Conservation (phyloP, 2,888 invertebrate genomes). For the Pherbina coryleti region DNA sequence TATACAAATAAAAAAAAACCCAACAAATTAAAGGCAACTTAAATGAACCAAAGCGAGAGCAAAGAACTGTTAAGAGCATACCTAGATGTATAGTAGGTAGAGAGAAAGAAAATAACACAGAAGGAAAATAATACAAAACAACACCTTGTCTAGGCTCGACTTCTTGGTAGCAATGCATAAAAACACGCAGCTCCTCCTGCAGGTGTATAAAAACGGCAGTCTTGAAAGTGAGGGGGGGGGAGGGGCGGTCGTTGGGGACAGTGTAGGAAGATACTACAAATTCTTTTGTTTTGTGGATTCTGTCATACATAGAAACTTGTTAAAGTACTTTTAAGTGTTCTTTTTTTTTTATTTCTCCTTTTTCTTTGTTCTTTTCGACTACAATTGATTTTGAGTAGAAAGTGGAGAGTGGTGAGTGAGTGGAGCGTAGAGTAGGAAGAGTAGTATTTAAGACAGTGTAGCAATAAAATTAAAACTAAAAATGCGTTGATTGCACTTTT, state of each 20-base stretch:
- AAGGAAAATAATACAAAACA: no score
- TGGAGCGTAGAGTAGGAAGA: background rate
- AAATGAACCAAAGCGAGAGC: conserved; percentile 8
- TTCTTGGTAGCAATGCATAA: no score
- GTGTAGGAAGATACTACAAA: background rate
- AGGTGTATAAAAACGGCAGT: background rate
- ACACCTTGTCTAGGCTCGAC: no score
- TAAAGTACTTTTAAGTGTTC: conserved; percentile 1
- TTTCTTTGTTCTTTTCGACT: background rate
- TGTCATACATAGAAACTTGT: background rate
- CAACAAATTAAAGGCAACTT: background rate
- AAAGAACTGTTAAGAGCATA: conserved; percentile 4
- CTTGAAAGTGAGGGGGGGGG: background rate
- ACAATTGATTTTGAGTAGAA: background rate
- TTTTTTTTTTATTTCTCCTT: background rate
- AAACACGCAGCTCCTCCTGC: no score
- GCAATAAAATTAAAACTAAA: conserved; percentile 44
- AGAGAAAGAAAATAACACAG: background rate
- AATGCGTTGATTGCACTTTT: conserved; percentile 59
- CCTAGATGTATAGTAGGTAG: background rate
- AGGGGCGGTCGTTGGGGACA: background rate
- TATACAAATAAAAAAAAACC: background rate
- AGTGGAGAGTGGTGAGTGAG: background rate
- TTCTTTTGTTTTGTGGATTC: background rate
- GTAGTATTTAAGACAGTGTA: background rate